Base-by-base conservation (phyloP, 1,140 invertebrate genomes). In the Parapsyche elsis region DNA sequence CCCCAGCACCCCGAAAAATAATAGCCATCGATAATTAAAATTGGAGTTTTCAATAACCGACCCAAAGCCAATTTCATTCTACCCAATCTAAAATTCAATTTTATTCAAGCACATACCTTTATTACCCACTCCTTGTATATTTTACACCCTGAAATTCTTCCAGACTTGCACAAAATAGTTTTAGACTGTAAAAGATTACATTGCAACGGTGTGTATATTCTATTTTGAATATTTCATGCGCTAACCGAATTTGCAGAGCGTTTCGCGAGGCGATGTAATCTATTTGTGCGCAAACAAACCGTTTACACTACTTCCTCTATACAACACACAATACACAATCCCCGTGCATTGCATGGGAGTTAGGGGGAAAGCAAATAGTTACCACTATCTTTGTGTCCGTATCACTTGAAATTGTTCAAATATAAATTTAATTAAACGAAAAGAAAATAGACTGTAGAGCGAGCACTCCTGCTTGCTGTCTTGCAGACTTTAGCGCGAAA, bases 11-110 rank as follows among this genome's bases (percentile, higher is more conserved):
- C 53, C 45, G 26, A 16, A 57, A 75, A 53, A 75, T 75, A 75
- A 75, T 75, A 75, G n/a, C 44, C 9, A 1, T 19, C 73, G 46
- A 75, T 75, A 57, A 75, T 75, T 75, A 75, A 75, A 75, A 75
- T 57, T 26, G 49, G 10, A 53, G 12, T 12, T 5, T 53, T 53
- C 49, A 53, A 53, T 53, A 53, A 53, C 10, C 2, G 49, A n/a
- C n/a, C n/a, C n/a, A n/a, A n/a, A n/a, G n/a, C n/a, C n/a, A n/a
- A n/a, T n/a, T n/a, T n/a, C n/a, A n/a, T n/a, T n/a, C n/a, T n/a
- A n/a, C 49, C 2, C 49, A 5, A 4, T 38, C 30, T 38, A 38
- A 7, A 4, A 38, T 38, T 38, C 30, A 38, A 38, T 38, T 38
- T 38, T 7, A 7, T 16, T 16, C n/a, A n/a, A n/a, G n/a, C n/a